Evolutionary conservation across 2,888 invertebrate species (phyloP).

Genomic region (Unio pictorum): DNA sequence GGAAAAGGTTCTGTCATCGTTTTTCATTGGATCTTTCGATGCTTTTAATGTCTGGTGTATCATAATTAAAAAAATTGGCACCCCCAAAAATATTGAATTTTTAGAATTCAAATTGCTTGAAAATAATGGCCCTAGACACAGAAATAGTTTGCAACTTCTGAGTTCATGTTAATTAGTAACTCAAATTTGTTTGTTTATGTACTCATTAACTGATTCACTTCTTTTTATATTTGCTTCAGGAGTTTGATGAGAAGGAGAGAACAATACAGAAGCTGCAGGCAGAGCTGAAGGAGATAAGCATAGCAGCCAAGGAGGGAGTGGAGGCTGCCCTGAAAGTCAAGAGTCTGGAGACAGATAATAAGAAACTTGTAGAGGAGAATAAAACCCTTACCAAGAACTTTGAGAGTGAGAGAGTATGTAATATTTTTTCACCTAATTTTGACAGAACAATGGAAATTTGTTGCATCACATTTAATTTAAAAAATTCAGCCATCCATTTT

Average conservation of each 20-base stretch:
- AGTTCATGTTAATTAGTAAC: too few species aligned
- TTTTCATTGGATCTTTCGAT: too few species aligned
- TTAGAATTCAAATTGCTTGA: too few species aligned
- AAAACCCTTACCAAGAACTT: conserved; percentile 64
- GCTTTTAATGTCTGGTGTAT: too few species aligned
- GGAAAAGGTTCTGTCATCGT: too few species aligned
- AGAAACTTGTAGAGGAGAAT: conserved; percentile 64
- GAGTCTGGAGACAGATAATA: conserved; percentile 54
- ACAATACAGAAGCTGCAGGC: conserved; percentile 51
- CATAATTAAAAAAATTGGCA: too few species aligned
- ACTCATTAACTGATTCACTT: background rate
- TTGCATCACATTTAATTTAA: too few species aligned
- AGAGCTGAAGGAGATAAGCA: conserved; percentile 59
- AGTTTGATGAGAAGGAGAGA: conserved; percentile 44
- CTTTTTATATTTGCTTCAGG: conserved; percentile 28
- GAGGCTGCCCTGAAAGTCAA: conserved; percentile 62
- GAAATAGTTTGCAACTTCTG: too few species aligned
- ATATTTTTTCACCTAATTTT: background rate
- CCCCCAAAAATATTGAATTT: too few species aligned
- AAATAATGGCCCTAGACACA: too few species aligned
- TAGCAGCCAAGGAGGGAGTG: conserved; percentile 63
- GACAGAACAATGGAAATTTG: background rate
- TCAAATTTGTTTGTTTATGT: too few species aligned
- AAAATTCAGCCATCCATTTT: too few species aligned
- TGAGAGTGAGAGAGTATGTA: conserved; percentile 66